Conservation (phyloP, 1,140 invertebrate species). For the Zaprionus gabonicus region DNA sequence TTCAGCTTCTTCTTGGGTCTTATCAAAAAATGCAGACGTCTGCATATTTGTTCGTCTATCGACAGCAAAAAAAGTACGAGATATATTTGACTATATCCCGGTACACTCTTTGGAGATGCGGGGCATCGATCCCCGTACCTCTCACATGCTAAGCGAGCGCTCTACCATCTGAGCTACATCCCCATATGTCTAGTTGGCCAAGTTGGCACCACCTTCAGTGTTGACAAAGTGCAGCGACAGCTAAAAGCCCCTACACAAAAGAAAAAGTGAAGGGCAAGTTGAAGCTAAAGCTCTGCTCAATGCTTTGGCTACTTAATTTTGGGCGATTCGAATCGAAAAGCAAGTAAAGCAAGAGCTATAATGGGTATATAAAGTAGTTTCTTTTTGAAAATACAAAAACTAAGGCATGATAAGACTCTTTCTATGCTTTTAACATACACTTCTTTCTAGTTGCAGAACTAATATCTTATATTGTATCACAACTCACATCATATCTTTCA, state of each 20-base stretch:
- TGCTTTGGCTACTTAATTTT: not conserved
- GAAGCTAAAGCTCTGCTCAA: constrained; percentile 22
- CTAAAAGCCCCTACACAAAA: constrained; percentile 29
- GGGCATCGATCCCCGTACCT: constrained; percentile 93
- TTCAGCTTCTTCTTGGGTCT: constrained; percentile 30
- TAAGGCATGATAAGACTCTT: too few relatives aligned
- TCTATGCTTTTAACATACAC: too few relatives aligned
- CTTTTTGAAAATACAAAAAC: too few relatives aligned
- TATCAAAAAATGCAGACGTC: constrained; percentile 73
- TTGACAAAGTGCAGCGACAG: constrained; percentile 61
- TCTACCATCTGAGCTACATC: constrained; percentile 93
- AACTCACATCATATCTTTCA: too few relatives aligned
- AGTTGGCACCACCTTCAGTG: constrained; percentile 36
- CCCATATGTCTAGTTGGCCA: constrained; percentile 41
- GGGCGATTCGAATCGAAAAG: not conserved
- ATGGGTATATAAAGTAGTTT: not conserved
- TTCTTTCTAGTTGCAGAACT: too few relatives aligned
- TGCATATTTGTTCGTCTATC: constrained; percentile 59
- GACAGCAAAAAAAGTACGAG: constrained; percentile 39
- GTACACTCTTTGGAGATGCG: constrained; percentile 85
- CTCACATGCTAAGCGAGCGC: constrained; percentile 94
- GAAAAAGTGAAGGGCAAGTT: constrained; percentile 41
- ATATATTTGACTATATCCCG: constrained; percentile 83
- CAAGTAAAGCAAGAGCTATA: not conserved
- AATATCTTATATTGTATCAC: too few relatives aligned